Conservation (phyloP, 2,888 invertebrate species). For the Eumerus sabulonum region DNA sequence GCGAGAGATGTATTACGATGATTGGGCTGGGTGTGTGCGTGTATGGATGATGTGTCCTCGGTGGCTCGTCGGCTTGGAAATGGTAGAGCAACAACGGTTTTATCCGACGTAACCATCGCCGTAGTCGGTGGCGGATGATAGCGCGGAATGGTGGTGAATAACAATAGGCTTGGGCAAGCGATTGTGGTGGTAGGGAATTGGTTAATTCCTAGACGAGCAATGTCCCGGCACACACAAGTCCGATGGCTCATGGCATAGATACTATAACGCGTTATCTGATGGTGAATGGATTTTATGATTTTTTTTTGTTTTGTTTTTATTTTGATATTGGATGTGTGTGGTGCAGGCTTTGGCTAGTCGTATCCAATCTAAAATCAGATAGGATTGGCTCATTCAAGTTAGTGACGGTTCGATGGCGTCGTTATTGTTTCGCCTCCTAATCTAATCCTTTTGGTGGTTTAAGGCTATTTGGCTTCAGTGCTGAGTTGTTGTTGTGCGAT, state of each 20-base stretch:
- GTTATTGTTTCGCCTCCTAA: conserved; percentile 67
- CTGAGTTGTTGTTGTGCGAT: conserved; percentile 50
- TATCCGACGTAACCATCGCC: conserved; percentile 38
- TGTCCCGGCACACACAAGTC: conserved; percentile 28
- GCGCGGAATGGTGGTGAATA: conserved; percentile 40
- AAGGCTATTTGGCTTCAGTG: conserved; percentile 57
- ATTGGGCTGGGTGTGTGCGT: conserved; percentile 18
- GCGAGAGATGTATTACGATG: conserved; percentile 29
- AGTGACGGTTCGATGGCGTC: conserved; percentile 68
- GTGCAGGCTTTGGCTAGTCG: conserved; percentile 18
- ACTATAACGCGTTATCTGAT: conserved; percentile 60
- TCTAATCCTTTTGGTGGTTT: conserved; percentile 66
- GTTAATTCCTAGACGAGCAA: conserved; percentile 27
- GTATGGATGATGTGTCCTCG: too few species aligned
- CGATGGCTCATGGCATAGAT: conserved; percentile 38
- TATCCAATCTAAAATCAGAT: conserved; percentile 66
- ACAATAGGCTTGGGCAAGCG: conserved; percentile 35
- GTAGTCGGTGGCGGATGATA: conserved; percentile 20
- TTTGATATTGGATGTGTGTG: conserved; percentile 8
- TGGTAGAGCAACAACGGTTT: conserved; percentile 16
- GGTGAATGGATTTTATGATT: conserved; percentile 35
- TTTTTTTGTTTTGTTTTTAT: conserved; percentile 1
- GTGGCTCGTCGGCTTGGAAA: neutral
- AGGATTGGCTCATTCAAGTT: conserved; percentile 66
- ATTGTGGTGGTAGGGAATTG: conserved; percentile 29